These are phyloP conservation scores for Euphysa ruthae DNA, from an alignment of 30 jellyfish, hydroid and myxozoan species.

Conservation along the genomic window DNA sequence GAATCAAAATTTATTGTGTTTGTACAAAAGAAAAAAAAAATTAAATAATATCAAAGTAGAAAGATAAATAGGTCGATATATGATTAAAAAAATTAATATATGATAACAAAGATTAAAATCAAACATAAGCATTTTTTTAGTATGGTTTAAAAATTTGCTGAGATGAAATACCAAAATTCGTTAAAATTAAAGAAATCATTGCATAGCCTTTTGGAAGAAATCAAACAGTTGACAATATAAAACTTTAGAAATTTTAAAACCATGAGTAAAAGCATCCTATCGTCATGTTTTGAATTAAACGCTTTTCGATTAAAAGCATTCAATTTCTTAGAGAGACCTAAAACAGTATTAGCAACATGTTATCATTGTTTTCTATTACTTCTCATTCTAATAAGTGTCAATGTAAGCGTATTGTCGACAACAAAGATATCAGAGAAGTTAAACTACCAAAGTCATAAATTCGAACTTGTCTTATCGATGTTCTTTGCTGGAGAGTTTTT, in stretches of 20 bases:
- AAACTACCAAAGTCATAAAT: neutral
- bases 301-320: too few species aligned
- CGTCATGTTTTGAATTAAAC: too few species aligned
- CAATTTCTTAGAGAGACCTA: conserved; percentile 14
- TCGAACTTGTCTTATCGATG: neutral
- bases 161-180: neutral
- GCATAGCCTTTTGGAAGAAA: neutral
- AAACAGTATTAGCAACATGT: neutral
- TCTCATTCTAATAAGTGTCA: neutral
- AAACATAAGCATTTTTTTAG: too few species aligned
- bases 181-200: neutral
- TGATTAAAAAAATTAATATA: too few species aligned
- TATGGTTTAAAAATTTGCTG: too few species aligned
- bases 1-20: too few species aligned
- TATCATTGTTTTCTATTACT: neutral
- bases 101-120: too few species aligned
- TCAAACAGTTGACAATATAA: neutral
- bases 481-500: conserved; percentile 8
- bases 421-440: neutral
- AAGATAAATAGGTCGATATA: too few species aligned
- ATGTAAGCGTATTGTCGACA: conserved; percentile 1
- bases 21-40: too few species aligned
- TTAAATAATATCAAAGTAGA: too few species aligned
- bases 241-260: too few species aligned
- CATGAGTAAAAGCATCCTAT: too few species aligned